These are phyloP conservation scores for Arvicanthis niloticus DNA, from an alignment of 2,113 vertebrate species.

Conservation along the genomic window DNA sequence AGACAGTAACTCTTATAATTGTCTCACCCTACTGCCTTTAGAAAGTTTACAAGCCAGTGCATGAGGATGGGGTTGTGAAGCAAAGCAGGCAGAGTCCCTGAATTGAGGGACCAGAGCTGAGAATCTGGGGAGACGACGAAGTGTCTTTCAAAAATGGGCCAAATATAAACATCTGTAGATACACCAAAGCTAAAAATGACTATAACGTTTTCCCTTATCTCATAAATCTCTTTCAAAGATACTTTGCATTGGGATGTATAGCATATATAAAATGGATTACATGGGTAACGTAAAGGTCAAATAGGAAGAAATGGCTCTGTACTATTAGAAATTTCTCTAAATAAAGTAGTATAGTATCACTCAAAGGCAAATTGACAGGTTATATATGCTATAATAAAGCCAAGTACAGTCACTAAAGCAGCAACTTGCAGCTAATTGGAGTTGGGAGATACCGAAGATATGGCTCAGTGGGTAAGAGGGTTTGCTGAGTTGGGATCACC, in stretches of 20 bases:
- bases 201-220: neutral
- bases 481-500: neutral
- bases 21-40: neutral
- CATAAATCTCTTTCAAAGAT: constrained; percentile 48
- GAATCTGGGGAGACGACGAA: neutral
- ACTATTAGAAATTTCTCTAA: constrained; percentile 4
- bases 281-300: constrained; percentile 48
- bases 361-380: constrained; percentile 2
- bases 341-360: neutral
- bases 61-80: neutral
- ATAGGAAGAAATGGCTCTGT: constrained; percentile 10
- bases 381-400: neutral
- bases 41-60: constrained; percentile 17
- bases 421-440: neutral
- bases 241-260: constrained; percentile 21
- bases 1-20: neutral
- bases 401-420: constrained; percentile 15
- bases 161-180: constrained; percentile 37
- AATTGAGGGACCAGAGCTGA: neutral
- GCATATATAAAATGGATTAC: constrained; percentile 25
- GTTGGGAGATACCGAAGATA: neutral
- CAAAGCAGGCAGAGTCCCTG: constrained; percentile 17
- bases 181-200: constrained; percentile 25
- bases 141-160: constrained; percentile 28
- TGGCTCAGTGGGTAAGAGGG: neutral